These are phyloP conservation scores for Fissipunctia ypsillon DNA, from an alignment of 2,888 invertebrate genomes.

Conservation along the genomic window DNA sequence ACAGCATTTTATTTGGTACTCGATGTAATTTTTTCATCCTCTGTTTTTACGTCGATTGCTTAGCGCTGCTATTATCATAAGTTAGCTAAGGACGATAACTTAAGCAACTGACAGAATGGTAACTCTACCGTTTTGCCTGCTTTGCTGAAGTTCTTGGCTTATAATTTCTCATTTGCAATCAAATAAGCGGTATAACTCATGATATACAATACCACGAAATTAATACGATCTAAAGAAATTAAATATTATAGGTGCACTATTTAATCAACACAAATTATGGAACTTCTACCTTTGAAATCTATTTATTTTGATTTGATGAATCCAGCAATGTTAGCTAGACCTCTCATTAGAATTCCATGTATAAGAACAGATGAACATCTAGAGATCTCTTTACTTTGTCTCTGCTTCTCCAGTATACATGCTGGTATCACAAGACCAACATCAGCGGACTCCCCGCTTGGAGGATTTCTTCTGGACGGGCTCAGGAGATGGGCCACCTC, in stretches of 20 bases:
- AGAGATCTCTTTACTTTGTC: background rate
- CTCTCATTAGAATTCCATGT: background rate
- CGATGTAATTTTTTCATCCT: slow-evolving; percentile 1
- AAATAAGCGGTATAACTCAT: too few species aligned
- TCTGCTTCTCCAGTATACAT: slow-evolving; percentile 84
- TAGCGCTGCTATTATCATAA: background rate
- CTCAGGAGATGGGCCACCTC: slow-evolving; percentile 94
- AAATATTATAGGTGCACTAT: too few species aligned
- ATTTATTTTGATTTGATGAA: too few species aligned
- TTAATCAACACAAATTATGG: too few species aligned
- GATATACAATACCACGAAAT: too few species aligned
- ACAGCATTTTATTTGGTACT: slow-evolving; percentile 16
- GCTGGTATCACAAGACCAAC: slow-evolving; percentile 84
- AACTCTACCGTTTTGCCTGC: background rate
- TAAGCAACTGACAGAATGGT: background rate
- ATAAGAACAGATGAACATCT: background rate
- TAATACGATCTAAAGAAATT: too few species aligned
- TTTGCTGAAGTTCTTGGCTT: background rate
- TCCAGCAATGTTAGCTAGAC: too few species aligned
- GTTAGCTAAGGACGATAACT: background rate
- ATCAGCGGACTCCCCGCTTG: slow-evolving; percentile 89
- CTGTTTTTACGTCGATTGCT: slow-evolving; percentile 10
- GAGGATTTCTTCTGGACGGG: slow-evolving; percentile 98
- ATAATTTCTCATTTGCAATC: background rate
- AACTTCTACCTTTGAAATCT: too few species aligned